Percentiles rank a stretch among this genome's conserved stretches.
Evolutionary conservation across 2,113 vertebrate genomes (phyloP).

Genomic region (Indicator indicator): DNA sequence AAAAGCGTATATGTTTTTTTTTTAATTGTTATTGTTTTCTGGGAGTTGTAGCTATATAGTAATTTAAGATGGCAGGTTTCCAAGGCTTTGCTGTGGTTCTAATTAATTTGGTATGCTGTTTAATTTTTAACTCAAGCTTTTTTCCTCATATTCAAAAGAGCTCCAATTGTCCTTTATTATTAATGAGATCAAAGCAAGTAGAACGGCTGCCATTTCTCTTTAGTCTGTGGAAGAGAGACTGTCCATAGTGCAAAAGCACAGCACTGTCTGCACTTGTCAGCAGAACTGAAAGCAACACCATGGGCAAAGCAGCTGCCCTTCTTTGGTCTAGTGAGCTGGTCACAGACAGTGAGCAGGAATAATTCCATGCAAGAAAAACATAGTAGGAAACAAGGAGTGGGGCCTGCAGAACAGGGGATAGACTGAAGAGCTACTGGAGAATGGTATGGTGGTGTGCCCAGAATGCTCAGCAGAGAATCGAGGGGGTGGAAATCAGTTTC

Average conservation of each 20-base stretch:
- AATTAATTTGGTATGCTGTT: constrained; percentile 38
- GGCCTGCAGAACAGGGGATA: neutral
- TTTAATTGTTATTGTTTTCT: neutral
- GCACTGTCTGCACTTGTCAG: neutral
- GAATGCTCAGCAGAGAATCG: neutral
- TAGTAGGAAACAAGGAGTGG: neutral
- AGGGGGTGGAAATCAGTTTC: neutral
- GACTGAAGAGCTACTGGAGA: neutral
- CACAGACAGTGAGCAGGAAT: neutral
- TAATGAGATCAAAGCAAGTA: constrained; percentile 40
- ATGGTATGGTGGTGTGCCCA: neutral
- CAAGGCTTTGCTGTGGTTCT: constrained; percentile 44
- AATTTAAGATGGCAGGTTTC: constrained; percentile 28
- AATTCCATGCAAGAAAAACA: neutral
- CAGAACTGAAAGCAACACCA: neutral
- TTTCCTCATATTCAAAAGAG: constrained; percentile 1
- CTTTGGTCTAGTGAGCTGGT: neutral
- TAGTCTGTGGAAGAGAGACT: neutral
- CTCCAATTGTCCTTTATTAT: constrained; percentile 1
- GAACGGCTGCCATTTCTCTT: constrained; percentile 28
- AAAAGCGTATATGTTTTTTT: neutral
- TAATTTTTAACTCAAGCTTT: constrained; percentile 25
- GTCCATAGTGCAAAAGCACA: rapidly evolving
- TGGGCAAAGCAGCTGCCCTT: rapidly evolving
- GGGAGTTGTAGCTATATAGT: neutral